These are phyloP conservation scores for Fragum whitleyi DNA, from an alignment of 2,888 invertebrate genomes.

Conservation along the genomic window DNA sequence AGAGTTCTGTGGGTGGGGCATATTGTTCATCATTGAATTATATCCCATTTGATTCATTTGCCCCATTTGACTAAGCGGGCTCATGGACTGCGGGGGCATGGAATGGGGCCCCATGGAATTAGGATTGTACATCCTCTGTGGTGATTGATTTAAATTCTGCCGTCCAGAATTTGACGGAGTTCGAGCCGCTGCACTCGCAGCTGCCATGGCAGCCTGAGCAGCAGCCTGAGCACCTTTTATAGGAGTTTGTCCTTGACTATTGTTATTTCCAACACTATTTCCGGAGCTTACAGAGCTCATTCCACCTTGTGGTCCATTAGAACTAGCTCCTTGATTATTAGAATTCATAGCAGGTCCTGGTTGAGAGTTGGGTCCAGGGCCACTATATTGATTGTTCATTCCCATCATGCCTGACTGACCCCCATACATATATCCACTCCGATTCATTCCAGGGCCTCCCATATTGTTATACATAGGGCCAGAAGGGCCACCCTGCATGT, in stretches of 20 bases:
- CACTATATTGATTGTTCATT: conserved; percentile 78
- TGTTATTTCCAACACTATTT: conserved; percentile 42
- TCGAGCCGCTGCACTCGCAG: conserved; percentile 78
- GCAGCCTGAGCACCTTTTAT: conserved; percentile 83
- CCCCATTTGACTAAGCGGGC: conserved; percentile 67
- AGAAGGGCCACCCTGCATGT: conserved; percentile 57
- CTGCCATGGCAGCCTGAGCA: conserved; percentile 83
- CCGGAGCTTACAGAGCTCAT: conserved; percentile 56
- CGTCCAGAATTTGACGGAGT: conserved; percentile 51
- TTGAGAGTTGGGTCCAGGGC: conserved; percentile 41
- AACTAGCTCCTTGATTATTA: conserved; percentile 57
- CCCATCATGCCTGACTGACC: conserved; percentile 66
- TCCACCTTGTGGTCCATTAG: conserved; percentile 63
- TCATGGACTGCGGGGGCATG: conserved; percentile 63
- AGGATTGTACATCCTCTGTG: conserved; percentile 71
- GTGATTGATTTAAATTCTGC: conserved; percentile 59
- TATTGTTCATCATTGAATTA: conserved; percentile 69
- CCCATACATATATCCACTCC: conserved; percentile 68
- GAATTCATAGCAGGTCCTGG: neutral
- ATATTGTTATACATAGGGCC: conserved; percentile 71
- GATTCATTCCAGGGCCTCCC: conserved; percentile 69
- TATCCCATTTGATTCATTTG: conserved; percentile 75
- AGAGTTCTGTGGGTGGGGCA: conserved; percentile 68
- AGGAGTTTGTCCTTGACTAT: conserved; percentile 60
- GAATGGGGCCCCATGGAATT: conserved; percentile 60